These are phyloP conservation scores for Spodoptera exigua DNA, from an alignment of 2,888 invertebrate species.

Conservation along the genomic window DNA sequence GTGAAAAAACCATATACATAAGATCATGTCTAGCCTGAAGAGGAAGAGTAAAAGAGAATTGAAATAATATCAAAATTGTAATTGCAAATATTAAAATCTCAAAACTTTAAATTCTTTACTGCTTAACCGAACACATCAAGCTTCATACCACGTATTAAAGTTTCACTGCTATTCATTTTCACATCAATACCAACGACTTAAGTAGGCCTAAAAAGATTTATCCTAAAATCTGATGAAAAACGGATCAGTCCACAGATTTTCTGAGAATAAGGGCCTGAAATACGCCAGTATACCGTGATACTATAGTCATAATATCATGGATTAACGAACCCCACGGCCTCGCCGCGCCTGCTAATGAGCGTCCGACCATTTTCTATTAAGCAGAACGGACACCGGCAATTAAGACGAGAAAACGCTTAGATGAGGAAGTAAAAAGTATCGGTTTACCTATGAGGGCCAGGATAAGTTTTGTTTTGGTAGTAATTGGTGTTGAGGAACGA, in stretches of 20 bases:
- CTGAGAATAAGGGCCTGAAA: slow-evolving; percentile 1
- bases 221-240: not conserved
- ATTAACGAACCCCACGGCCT: slow-evolving; percentile 39
- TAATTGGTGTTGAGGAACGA: slow-evolving; percentile 13
- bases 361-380: slow-evolving; percentile 48
- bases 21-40: no score
- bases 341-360: slow-evolving; percentile 37
- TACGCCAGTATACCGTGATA: slow-evolving; percentile 10
- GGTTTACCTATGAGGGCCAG: slow-evolving; percentile 17
- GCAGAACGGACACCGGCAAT: slow-evolving; percentile 47
- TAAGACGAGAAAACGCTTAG: slow-evolving; percentile 29
- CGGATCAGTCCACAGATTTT: not conserved
- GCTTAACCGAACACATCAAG: no score
- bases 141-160: no score
- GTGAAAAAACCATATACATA: no score
- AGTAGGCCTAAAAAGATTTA: not conserved
- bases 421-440: slow-evolving; percentile 37
- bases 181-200: no score
- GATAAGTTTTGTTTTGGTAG: slow-evolving; percentile 13
- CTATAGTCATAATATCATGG: slow-evolving; percentile 34
- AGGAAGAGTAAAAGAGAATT: no score
- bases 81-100: no score
- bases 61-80: no score
- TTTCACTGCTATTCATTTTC: no score
- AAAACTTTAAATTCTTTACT: no score